These are phyloP conservation scores for Drosophila yakuba DNA, from an alignment of 1,140 invertebrate genomes.

Conservation along the genomic window DNA sequence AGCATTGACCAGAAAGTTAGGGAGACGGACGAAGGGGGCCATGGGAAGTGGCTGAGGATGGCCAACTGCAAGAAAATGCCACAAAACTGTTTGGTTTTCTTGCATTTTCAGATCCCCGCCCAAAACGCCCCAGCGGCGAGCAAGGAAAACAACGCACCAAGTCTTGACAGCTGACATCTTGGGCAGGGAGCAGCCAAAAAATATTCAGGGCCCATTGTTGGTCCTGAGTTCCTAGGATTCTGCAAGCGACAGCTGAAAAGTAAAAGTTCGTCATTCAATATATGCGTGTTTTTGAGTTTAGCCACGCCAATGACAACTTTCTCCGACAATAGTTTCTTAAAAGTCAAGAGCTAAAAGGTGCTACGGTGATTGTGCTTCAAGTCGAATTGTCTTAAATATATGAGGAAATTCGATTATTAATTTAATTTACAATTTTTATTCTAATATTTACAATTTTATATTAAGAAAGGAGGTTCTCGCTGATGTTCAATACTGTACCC, in stretches of 20 bases:
- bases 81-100: slow-evolving; percentile 74
- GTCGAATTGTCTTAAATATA: background rate
- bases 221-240: slow-evolving; percentile 13
- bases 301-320: slow-evolving; percentile 40
- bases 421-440: background rate
- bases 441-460: background rate
- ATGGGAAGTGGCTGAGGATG: slow-evolving; percentile 17
- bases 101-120: slow-evolving; percentile 41
- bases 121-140: slow-evolving; percentile 4
- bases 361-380: too few species aligned
- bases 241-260: slow-evolving; percentile 50
- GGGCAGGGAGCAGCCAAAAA: slow-evolving; percentile 52
- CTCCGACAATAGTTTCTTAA: slow-evolving; percentile 12
- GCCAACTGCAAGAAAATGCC: slow-evolving; percentile 68
- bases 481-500: too few species aligned
- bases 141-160: slow-evolving; percentile 44
- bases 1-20: slow-evolving; percentile 29
- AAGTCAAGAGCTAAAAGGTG: slow-evolving; percentile 22
- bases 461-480: too few species aligned
- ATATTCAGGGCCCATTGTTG: slow-evolving; percentile 53
- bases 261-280: slow-evolving; percentile 77
- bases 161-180: slow-evolving; percentile 37
- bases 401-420: too few species aligned
- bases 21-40: background rate
- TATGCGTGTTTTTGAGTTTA: slow-evolving; percentile 61